phyloP scores from a whole-genome alignment of 2,113 vertebrate species.

The Lagopus leucura region DNA sequence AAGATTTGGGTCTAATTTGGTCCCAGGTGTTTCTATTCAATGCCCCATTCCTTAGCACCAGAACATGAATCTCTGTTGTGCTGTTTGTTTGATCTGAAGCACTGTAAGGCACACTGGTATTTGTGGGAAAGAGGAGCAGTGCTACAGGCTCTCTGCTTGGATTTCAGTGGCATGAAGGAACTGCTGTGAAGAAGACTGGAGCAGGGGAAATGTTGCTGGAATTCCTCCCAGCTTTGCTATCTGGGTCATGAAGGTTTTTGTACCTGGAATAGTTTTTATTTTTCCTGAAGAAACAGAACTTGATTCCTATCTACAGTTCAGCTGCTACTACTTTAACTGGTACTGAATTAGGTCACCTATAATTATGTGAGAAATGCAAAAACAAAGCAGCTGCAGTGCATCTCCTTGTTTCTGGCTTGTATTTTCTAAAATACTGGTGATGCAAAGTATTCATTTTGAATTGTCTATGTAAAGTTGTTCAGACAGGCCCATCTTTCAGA shows the following conservation, averaged over 20 bases:
- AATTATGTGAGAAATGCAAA: not conserved
- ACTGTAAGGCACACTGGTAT: not conserved
- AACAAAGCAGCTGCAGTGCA: not conserved
- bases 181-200: not conserved
- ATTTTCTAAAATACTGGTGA: not conserved
- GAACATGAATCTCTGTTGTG: not conserved
- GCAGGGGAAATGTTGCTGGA: not conserved
- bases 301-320: not conserved
- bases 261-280: not conserved
- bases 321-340: rapidly evolving
- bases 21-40: not conserved
- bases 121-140: not conserved
- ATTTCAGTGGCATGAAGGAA: not conserved
- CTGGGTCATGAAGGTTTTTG: not conserved
- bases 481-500: not conserved
- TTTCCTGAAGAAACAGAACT: not conserved
- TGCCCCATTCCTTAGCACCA: not conserved
- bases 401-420: rapidly evolving
- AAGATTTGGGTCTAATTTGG: not conserved
- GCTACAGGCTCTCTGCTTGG: not conserved
- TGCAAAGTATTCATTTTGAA: not conserved
- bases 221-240: not conserved
- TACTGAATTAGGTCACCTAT: not conserved
- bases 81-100: not conserved
- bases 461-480: not conserved